Percentiles rank a stretch among this genome's conserved stretches.
Evolutionary conservation across 2,797 vertebrate genomes (phyloP).

Genomic region (Anabas testudineus): DNA sequence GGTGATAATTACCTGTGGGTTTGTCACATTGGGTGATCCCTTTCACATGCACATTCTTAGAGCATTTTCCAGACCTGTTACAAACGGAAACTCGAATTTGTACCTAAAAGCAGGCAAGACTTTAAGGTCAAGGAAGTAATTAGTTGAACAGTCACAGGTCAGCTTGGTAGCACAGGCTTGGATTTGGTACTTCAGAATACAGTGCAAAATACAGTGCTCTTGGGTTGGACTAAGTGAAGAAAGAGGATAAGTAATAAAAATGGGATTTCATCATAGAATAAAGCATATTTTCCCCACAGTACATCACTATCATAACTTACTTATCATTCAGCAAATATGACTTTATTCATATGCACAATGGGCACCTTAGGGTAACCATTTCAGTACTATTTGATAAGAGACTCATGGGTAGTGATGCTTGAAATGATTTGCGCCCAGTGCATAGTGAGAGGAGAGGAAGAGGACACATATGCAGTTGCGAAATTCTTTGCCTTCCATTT

Average conservation of each 20-base stretch:
- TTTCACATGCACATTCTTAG: neutral
- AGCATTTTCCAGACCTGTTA: neutral
- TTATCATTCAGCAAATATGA: slow-evolving; percentile 77
- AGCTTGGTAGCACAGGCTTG: slow-evolving; percentile 1
- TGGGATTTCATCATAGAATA: slow-evolving; percentile 55
- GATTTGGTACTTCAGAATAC: slow-evolving; percentile 6
- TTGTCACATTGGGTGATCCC: neutral
- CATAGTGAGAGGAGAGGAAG: slow-evolving; percentile 65
- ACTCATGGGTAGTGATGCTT: slow-evolving; percentile 81
- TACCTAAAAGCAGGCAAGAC: neutral
- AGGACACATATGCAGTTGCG: slow-evolving; percentile 49
- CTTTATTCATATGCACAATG: slow-evolving; percentile 80
- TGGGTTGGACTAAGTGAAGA: slow-evolving; percentile 27
- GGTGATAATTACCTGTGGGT: neutral
- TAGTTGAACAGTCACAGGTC: neutral
- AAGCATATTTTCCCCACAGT: slow-evolving; percentile 50
- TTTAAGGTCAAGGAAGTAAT: neutral
- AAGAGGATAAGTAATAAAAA: slow-evolving; percentile 37
- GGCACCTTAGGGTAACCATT: slow-evolving; percentile 79
- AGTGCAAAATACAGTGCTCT: slow-evolving; percentile 4
- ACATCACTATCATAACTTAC: slow-evolving; percentile 62
- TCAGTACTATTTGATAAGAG: slow-evolving; percentile 82
- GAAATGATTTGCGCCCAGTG: slow-evolving; percentile 82
- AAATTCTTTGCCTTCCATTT: slow-evolving; percentile 43
- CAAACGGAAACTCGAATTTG: neutral